Percentiles rank a stretch among this genome's conserved stretches.
Conservation (phyloP, 2,888 invertebrate species). For the Yponomeuta plumbellus region DNA sequence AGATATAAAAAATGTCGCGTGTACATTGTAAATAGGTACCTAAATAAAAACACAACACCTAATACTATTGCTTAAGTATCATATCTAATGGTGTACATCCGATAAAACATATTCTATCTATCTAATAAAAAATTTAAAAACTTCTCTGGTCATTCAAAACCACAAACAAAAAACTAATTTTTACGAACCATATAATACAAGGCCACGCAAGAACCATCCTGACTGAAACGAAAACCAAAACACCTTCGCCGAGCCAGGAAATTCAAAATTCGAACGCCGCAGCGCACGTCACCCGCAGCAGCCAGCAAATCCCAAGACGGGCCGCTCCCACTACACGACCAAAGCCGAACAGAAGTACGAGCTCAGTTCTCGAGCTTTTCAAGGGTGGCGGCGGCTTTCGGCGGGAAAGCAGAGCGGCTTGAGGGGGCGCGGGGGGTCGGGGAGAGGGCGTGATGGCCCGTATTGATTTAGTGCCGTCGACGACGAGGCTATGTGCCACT, state of each 20-base stretch:
- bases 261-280: slow-evolving; percentile 3
- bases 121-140: too few species aligned
- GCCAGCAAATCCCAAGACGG: slow-evolving; percentile 69
- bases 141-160: too few species aligned
- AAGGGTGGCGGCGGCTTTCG: slow-evolving; percentile 75
- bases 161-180: too few species aligned
- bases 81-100: too few species aligned
- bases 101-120: too few species aligned
- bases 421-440: slow-evolving; percentile 38
- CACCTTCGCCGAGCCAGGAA: neutral
- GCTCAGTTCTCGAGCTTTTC: slow-evolving; percentile 76
- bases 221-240: neutral
- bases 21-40: too few species aligned
- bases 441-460: slow-evolving; percentile 70
- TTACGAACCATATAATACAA: too few species aligned
- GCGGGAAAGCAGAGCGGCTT: slow-evolving; percentile 63
- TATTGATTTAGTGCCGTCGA: slow-evolving; percentile 79
- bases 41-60: too few species aligned
- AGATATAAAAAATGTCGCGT: too few species aligned
- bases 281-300: slow-evolving; percentile 41
- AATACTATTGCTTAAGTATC: too few species aligned
- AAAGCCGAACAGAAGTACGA: slow-evolving; percentile 77
- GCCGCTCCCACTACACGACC: slow-evolving; percentile 68
- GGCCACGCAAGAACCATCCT: neutral
- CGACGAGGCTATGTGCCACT: slow-evolving; percentile 72